Base-by-base conservation (phyloP, 2,113 vertebrate species). In the Cervus canadensis region DNA sequence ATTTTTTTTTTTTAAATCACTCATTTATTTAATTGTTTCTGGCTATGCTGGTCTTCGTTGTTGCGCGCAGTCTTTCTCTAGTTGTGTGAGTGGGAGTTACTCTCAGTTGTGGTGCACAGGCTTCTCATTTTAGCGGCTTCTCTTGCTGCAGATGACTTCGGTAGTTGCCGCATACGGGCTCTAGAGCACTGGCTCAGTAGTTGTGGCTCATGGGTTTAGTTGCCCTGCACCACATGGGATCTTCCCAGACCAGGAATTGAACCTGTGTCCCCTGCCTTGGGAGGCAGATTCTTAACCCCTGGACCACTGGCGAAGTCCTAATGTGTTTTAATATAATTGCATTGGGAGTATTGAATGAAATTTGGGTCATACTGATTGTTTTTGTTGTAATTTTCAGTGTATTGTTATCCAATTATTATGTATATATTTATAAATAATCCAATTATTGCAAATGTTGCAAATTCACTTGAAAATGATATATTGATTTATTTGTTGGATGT, bases 381-480 rank as follows among this genome's bases (percentile, higher is more conserved):
- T 96, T 40, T 76, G 17, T 52, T 88, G 26, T 21, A 15, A 85
- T 89, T 64, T 94, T 23, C 30, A 88, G 10, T 67, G 36, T 81
- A 23, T 81, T 90, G 21, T 59, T 91, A 91, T 45, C 28, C 16
- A 96, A 6, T 62, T 57, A 82, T 82, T 54, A 36, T 56, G 19
- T 54, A 2, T 82, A 25, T 36, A 54, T 54, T 82, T 82, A 54
- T n/a, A 21, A 83, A 56, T 81, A 36, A 94, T 60, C 28, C 28
- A 96, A 1, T 78, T 50, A 50, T 81, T 87, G 12, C n/a, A 19
- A 82, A 60, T 87, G 16, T 43, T 89, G 23, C 56, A 3, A 30
- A 26, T 67, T 59, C 94, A 87, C 82, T 62, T 62, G 50, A 96
- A 71, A 87, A 60, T 96, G 85, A 57, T 64, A 19, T 71, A n/a